Conservation (phyloP, 2,888 invertebrate species). For the Pseudoips prasinana region DNA sequence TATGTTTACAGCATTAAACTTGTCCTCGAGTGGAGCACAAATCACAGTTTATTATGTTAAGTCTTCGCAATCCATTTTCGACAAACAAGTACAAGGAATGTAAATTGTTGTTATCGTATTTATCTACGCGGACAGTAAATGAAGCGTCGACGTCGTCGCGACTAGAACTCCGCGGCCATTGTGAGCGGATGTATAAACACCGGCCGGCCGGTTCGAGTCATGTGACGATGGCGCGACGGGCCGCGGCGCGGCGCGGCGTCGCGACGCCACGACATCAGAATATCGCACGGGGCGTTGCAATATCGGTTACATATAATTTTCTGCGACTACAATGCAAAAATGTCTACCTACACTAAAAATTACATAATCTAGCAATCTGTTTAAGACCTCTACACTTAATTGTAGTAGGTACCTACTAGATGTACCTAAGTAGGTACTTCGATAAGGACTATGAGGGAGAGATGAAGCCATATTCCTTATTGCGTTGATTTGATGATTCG, state of each 20-base stretch:
- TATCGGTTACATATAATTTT: too few species aligned
- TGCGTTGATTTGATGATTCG: too few species aligned
- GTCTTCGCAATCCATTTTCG: conserved; percentile 54
- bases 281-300: too few species aligned
- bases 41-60: conserved; percentile 42
- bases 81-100: conserved; percentile 33
- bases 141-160: conserved; percentile 38
- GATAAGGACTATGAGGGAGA: too few species aligned
- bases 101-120: conserved; percentile 42
- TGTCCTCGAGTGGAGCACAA: conserved; percentile 34
- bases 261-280: too few species aligned
- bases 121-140: conserved; percentile 41
- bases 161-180: conserved; percentile 46
- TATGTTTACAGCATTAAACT: conserved; percentile 42
- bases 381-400: too few species aligned
- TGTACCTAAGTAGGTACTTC: too few species aligned
- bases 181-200: conserved; percentile 44
- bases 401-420: too few species aligned
- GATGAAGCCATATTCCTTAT: too few species aligned
- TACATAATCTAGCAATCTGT: too few species aligned
- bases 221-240: conserved; percentile 60
- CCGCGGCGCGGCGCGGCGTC: conserved; percentile 27
- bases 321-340: too few species aligned
- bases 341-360: too few species aligned
- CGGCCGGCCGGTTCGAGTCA: conserved; percentile 62